Conservation (phyloP, 2,797 vertebrate genomes). For the Crypturellus tataupa region DNA sequence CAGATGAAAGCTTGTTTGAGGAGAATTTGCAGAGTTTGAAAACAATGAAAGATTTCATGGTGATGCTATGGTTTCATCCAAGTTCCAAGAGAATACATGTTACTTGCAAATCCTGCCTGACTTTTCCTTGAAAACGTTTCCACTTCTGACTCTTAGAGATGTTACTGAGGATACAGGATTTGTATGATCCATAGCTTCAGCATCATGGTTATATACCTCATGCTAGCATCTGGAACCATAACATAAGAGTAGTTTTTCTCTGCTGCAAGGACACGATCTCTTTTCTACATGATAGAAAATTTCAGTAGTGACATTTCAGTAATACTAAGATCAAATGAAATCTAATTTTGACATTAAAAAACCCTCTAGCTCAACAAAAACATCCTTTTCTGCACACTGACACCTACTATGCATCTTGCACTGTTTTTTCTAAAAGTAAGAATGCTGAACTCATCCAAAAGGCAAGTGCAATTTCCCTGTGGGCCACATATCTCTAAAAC, state of each 20-base stretch:
- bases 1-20: background rate
- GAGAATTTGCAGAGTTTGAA: background rate
- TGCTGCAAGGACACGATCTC: accelerated
- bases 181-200: background rate
- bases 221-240: background rate
- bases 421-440: background rate
- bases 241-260: background rate
- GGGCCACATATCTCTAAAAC: background rate
- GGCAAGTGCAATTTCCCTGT: background rate
- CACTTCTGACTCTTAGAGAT: background rate
- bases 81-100: background rate
- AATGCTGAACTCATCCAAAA: background rate
- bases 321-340: background rate
- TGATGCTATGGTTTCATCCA: background rate
- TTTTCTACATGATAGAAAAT: background rate
- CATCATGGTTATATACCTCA: background rate
- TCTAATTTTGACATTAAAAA: accelerated
- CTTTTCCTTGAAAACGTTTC: background rate
- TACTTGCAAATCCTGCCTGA: background rate
- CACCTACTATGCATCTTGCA: background rate
- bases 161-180: background rate
- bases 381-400: background rate
- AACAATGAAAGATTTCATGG: background rate
- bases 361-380: background rate
- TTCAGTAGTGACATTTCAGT: background rate